Evolutionary conservation across 2,888 invertebrate genomes (phyloP).

Genomic region (Cheilosia urbana): DNA sequence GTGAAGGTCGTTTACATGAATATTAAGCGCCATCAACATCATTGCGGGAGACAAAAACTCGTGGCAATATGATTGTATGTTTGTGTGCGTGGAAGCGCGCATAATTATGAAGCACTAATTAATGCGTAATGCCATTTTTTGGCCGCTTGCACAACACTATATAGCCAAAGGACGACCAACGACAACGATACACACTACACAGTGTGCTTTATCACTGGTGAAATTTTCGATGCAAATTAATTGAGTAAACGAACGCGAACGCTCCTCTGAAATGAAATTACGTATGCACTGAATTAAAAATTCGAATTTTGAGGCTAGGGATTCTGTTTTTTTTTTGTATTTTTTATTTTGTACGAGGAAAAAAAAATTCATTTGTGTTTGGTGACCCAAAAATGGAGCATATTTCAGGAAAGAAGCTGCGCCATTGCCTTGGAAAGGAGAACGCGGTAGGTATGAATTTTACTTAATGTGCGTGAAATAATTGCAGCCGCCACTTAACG

Average conservation of each 20-base stretch:
- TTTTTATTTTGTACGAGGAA: background rate
- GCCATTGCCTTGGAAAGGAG: slow-evolving; percentile 48
- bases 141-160: slow-evolving; percentile 10
- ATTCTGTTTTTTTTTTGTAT: too few species aligned
- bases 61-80: background rate
- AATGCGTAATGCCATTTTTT: slow-evolving; percentile 67
- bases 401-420: slow-evolving; percentile 63
- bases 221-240: slow-evolving; percentile 48
- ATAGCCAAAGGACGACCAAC: background rate
- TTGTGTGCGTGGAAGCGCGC: slow-evolving; percentile 24
- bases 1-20: slow-evolving; percentile 65
- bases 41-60: slow-evolving; percentile 33
- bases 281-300: slow-evolving; percentile 61
- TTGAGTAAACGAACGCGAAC: slow-evolving; percentile 39
- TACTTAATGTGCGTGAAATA: background rate
- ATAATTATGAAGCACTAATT: slow-evolving; percentile 70
- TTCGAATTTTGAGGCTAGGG: slow-evolving; percentile 32
- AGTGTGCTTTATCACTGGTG: slow-evolving; percentile 25
- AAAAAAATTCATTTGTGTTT: slow-evolving; percentile 3
- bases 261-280: slow-evolving; percentile 26
- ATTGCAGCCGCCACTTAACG: background rate
- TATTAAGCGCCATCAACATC: slow-evolving; percentile 42
- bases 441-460: slow-evolving; percentile 30
- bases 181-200: background rate
- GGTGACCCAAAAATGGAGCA: slow-evolving; percentile 48